Base-by-base conservation (phyloP, 2,113 vertebrate genomes). In the Stomatorhinus ivindoensis region DNA sequence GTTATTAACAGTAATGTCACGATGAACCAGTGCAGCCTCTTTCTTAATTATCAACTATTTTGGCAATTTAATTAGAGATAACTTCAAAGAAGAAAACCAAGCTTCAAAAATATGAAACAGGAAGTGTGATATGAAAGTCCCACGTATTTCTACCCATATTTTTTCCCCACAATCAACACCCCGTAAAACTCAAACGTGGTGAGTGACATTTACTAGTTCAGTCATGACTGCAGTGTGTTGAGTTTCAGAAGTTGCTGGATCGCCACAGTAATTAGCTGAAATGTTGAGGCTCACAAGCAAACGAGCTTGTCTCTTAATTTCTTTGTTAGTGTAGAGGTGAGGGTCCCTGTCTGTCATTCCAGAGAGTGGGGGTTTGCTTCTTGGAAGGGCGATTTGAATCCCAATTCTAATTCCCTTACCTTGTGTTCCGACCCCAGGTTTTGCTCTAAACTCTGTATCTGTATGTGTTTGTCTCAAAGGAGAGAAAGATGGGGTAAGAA, bases 61-160 rank as follows among this genome's bases (percentile, higher is more conserved):
- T 48, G 88, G 91, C 50, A 91, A 92, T 90, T 91, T 92, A 94
- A 94, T 95, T 92, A 92, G 92, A 93, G 92, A 93, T 92, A 93
- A 93, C 94, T 94, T 95, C 92, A 95, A 95, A 95, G 92, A 92
- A 91, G 91, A 24, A 91, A 89, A 46, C 24, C 88, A 89, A 90
- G 82, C 89, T 91, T 92, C 91, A 90, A 94, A 94, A 93, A 92
- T 92, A 92, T 53, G 76, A 76, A 90, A 61, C 86, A 83, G 89
- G 58, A 93, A 92, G 87, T 90, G 89, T 47, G 65, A 58, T 51
- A 31, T 50, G 88, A 76, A 88, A 90, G 89, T 31, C n/a, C 10
- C 76, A 47, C 35, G 9, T 35, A 15, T 55, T 27, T 4, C n/a
- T 51, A 80, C 61, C 88, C 19, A 1, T 47, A 86, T 31, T 53